A percentile compares a stretch with the other conserved stretches of the same genome.
Evolutionary conservation across 2,888 invertebrate species (phyloP).

Genomic region (Ctenicera cuprea): DNA sequence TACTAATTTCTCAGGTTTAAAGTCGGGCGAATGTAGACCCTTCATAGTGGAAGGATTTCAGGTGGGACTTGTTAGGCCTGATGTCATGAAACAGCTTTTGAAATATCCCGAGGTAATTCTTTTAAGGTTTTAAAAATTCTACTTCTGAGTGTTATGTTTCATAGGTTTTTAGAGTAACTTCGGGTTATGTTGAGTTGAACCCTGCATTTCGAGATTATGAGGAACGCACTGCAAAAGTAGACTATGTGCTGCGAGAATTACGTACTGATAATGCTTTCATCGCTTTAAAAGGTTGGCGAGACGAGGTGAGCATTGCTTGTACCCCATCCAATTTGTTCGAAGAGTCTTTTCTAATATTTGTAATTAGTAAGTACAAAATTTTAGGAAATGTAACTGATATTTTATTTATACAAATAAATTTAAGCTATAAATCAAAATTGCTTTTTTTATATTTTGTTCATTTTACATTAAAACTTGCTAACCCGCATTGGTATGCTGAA

Average conservation of each 20-base stretch:
- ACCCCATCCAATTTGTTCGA: constrained; percentile 17
- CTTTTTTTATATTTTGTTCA: background rate
- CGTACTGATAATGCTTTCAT: constrained; percentile 85
- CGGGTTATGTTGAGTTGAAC: constrained; percentile 87
- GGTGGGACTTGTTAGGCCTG: constrained; percentile 90
- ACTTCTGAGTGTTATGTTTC: constrained; percentile 28
- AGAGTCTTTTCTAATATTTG: constrained; percentile 14
- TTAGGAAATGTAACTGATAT: constrained; percentile 20
- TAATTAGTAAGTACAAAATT: constrained; percentile 25
- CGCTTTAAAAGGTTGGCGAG: constrained; percentile 93
- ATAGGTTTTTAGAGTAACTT: constrained; percentile 83
- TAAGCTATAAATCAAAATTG: constrained; percentile 4
- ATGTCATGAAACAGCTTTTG: constrained; percentile 87
- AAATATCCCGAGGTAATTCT: constrained; percentile 86
- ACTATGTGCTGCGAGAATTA: constrained; percentile 86
- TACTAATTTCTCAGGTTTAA: constrained; percentile 77
- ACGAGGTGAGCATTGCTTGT: constrained; percentile 80
- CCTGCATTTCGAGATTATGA: constrained; percentile 91
- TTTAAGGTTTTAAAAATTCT: constrained; percentile 59
- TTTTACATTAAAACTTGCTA: constrained; percentile 2
- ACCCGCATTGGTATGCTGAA: constrained; percentile 14
- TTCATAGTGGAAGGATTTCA: constrained; percentile 92
- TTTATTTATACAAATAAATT: constrained; percentile 33
- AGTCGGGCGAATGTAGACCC: constrained; percentile 87
- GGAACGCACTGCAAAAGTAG: constrained; percentile 86